Evolutionary conservation across 2,888 invertebrate genomes (phyloP), one percentile per base, ranked within the genome.

Genomic region (Mimumesa dahlbomi): DNA sequence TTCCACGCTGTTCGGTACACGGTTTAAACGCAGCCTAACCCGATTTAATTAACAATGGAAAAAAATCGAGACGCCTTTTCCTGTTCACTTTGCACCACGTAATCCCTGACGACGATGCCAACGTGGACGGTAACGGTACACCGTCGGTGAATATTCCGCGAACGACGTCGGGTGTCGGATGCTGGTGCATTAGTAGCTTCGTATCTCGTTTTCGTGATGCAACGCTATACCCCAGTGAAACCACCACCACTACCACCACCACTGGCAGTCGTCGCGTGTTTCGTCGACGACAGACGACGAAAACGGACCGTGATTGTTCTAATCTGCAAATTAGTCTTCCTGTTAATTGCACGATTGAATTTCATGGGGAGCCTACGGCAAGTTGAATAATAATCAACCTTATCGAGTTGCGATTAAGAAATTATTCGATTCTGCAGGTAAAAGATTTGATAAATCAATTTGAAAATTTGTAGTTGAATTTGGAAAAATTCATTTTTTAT

Each of bases 71-170:
- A 7, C 45, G 19, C 14, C 57, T 62, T 63, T 71, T 64, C 64
- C 69, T 62, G 58, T 64, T 72, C 68, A 57, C 65, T 70, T 66
- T 64, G 67, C 62, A 50, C 57, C 58, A 64, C 58, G 62, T 77
- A 66, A 75, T 72, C 62, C 48, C 16, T 50, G 57, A 57, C 63
- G 52, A 21, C 50, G 63, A 48, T 40, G 57, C 52, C 13, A 48
- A 49, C 31, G 43, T 48, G 58, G 61, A 54, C 40, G 59, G 77
- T 79, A 79, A 79, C 79, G 79, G 74, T 79, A 79, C 65, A 79
- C 77, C 63, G 48, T 53, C 42, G 59, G 61, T 59, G 71, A 70
- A 71, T 79, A 69, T 65, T 78, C 65, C 73, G 64, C 61, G 67
- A 68, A 76, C 40, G 63, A 62, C 43, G 70, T 34, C 56, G 67